Evolutionary conservation across 2,797 vertebrate species (phyloP).

Genomic region (Myioborus melanocephalus): DNA sequence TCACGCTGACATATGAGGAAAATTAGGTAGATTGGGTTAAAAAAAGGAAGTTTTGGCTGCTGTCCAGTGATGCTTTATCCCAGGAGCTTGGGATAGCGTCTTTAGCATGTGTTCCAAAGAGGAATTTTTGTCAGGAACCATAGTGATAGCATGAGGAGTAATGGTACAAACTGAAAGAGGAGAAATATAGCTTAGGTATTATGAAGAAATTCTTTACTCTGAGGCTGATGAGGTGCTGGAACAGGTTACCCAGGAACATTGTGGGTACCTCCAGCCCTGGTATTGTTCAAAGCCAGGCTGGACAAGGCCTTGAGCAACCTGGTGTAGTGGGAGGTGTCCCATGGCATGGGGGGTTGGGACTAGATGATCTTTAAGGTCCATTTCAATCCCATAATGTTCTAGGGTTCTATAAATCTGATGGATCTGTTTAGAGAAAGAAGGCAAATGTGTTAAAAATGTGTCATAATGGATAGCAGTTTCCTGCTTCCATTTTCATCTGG

Average conservation of each 20-base stretch:
- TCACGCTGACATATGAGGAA: neutral
- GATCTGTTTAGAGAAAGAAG: neutral
- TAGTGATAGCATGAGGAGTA: accelerated
- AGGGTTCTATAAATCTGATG: neutral
- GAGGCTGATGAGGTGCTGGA: neutral
- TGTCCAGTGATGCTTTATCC: neutral
- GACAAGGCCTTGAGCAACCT: neutral
- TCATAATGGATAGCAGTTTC: neutral
- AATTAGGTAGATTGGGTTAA: neutral
- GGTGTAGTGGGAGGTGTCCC: neutral
- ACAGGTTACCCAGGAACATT: neutral
- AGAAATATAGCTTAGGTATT: neutral
- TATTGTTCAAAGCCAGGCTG: neutral
- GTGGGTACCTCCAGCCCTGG: neutral
- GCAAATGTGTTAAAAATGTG: accelerated
- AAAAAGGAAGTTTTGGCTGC: neutral
- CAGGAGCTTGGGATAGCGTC: neutral
- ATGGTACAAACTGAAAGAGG: neutral
- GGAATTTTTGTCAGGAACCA: neutral
- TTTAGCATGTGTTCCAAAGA: neutral
- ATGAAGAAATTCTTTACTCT: neutral
- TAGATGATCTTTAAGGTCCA: neutral
- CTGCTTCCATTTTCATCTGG: neutral
- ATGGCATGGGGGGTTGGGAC: accelerated
- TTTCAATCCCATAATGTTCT: neutral